Evolutionary conservation across 2,113 vertebrate genomes (phyloP).

Genomic region (Monopterus albus): DNA sequence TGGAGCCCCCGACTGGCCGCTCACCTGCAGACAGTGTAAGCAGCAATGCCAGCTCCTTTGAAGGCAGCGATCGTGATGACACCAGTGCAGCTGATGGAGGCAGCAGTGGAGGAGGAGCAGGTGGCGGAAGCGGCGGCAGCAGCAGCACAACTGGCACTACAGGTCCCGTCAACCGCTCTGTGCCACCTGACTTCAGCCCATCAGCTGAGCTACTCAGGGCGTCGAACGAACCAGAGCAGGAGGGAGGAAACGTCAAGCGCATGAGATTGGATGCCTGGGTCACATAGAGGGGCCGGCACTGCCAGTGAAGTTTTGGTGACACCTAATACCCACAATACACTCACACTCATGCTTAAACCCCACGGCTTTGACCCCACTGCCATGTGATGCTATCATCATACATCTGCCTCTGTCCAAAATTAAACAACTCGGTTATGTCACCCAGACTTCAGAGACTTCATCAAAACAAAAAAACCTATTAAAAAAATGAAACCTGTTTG

Average conservation of each 20-base stretch:
- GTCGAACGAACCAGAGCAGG: conserved; percentile 86
- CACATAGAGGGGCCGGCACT: conserved; percentile 81
- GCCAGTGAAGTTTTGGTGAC: conserved; percentile 53
- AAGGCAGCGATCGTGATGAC: conserved; percentile 92
- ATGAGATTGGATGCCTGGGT: conserved; percentile 96
- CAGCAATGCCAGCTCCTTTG: conserved; percentile 94
- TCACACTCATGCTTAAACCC: conserved; percentile 49
- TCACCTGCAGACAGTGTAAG: conserved; percentile 93
- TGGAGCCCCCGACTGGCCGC: conserved; percentile 88
- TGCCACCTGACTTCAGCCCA: conserved; percentile 85
- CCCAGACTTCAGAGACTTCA: conserved; percentile 52
- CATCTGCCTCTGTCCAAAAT: conserved; percentile 53
- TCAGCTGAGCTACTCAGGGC: conserved; percentile 87
- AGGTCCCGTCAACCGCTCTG: conserved; percentile 70
- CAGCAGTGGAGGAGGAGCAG: conserved; percentile 63
- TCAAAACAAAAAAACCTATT: conserved; percentile 35
- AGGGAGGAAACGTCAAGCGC: conserved; percentile 90
- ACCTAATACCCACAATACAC: conserved; percentile 52
- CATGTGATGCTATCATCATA: conserved; percentile 68
- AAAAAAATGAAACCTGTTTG: conserved; percentile 14
- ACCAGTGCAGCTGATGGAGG: conserved; percentile 55
- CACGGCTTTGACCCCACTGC: conserved; percentile 51
- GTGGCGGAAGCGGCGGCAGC: conserved; percentile 73
- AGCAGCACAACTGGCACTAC: conserved; percentile 64
- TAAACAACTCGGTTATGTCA: conserved; percentile 46